These are phyloP conservation scores for Drosophila buzzatii DNA, from an alignment of 2,888 invertebrate genomes.

Conservation along the genomic window DNA sequence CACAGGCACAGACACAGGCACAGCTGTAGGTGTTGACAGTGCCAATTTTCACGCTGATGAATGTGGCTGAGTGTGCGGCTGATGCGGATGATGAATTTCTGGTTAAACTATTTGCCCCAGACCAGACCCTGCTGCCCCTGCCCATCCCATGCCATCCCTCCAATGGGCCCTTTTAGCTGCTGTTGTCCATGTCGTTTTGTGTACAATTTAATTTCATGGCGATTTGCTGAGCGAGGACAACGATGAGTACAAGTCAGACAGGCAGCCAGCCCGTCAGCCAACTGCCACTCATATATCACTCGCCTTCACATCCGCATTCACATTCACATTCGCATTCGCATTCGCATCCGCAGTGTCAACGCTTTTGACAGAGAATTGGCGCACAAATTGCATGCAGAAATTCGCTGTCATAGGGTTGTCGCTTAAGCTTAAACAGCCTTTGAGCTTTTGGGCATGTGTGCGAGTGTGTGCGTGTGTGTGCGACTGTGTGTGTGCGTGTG, in stretches of 20 bases:
- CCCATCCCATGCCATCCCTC: not conserved
- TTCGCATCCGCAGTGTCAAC: constrained; percentile 48
- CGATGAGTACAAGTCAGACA: constrained; percentile 35
- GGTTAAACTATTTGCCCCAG: constrained; percentile 76
- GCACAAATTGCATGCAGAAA: constrained; percentile 76
- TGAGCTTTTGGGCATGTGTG: constrained; percentile 3
- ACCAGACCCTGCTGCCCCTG: not conserved
- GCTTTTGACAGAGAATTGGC: constrained; percentile 57
- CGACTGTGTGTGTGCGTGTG: constrained; percentile 4
- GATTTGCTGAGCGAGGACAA: constrained; percentile 63
- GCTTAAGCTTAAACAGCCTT: constrained; percentile 46
- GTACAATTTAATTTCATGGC: constrained; percentile 78
- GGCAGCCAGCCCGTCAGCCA: constrained; percentile 13
- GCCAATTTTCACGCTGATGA: constrained; percentile 64
- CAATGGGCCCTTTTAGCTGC: not conserved
- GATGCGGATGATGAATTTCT: constrained; percentile 72
- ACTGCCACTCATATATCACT: constrained; percentile 75
- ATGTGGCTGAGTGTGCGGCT: constrained; percentile 42
- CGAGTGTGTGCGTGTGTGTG: not conserved
- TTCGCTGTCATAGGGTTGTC: constrained; percentile 63
- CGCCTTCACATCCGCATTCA: constrained; percentile 34
- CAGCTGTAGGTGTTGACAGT: constrained; percentile 66
- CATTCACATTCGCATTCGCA: constrained; percentile 32
- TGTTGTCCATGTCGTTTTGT: constrained; percentile 47
- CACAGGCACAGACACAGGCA: not conserved